Conservation (phyloP, 2,113 vertebrate genomes). For the Mohoua ochrocephala region DNA sequence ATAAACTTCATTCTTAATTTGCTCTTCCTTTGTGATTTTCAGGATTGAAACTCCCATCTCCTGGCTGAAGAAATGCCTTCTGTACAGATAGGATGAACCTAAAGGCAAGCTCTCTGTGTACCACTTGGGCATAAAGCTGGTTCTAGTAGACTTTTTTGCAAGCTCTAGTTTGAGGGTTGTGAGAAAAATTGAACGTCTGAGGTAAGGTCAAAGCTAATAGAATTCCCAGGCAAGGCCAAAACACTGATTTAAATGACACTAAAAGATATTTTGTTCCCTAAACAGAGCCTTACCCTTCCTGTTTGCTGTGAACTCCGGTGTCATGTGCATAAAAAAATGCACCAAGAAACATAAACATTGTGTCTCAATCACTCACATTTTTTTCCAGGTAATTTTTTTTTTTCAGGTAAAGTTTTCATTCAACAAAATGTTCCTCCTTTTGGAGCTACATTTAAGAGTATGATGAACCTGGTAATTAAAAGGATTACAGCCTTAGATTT, state of each 20-base stretch:
- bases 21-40: background rate
- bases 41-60: background rate
- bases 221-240: background rate
- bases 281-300: background rate
- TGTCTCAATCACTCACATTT: background rate
- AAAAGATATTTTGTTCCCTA: background rate
- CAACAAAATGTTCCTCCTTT: accelerated
- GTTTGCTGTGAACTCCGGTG: background rate
- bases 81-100: background rate
- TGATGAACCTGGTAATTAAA: background rate
- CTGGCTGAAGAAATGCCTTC: background rate
- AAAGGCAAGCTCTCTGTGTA: background rate
- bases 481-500: background rate
- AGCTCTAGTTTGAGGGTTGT: background rate
- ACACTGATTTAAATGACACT: background rate
- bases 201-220: background rate
- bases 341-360: background rate
- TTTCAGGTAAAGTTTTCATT: background rate
- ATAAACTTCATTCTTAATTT: background rate
- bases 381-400: background rate
- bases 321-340: background rate
- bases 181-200: background rate
- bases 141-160: background rate
- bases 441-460: background rate
- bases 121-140: background rate